Evolutionary conservation across 2,797 vertebrate genomes (phyloP).

Genomic region (Saxicola maurus): DNA sequence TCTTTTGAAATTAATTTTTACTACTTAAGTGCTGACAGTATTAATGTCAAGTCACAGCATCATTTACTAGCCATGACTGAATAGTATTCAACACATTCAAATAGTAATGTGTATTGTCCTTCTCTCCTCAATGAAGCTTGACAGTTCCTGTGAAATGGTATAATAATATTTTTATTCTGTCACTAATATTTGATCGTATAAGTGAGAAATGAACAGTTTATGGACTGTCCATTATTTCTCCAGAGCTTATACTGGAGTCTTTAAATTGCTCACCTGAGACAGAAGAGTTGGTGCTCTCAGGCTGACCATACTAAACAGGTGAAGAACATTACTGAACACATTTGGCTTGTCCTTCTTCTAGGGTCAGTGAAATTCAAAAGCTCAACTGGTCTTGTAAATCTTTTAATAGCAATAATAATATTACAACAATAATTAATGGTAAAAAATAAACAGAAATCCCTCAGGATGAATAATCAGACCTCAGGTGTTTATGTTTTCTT

Average conservation of each 20-base stretch:
- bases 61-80: background rate
- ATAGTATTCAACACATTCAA: background rate
- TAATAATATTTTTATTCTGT: background rate
- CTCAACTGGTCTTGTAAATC: background rate
- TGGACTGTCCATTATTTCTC: background rate
- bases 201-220: background rate
- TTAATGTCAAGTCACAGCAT: background rate
- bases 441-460: background rate
- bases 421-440: too few species aligned
- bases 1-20: background rate
- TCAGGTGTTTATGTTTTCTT: background rate
- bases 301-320: background rate
- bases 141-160: background rate
- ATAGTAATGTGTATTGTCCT: background rate
- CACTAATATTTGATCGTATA: background rate
- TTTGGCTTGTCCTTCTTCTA: background rate
- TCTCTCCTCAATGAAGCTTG: background rate
- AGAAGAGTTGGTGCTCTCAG: background rate
- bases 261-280: background rate
- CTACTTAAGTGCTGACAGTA: background rate
- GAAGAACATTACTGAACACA: accelerated
- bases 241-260: background rate
- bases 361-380: background rate
- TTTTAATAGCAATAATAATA: background rate
- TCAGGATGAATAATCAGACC: background rate